Evolutionary conservation across 2,888 invertebrate genomes (phyloP).

Genomic region (Microchrysa polita): DNA sequence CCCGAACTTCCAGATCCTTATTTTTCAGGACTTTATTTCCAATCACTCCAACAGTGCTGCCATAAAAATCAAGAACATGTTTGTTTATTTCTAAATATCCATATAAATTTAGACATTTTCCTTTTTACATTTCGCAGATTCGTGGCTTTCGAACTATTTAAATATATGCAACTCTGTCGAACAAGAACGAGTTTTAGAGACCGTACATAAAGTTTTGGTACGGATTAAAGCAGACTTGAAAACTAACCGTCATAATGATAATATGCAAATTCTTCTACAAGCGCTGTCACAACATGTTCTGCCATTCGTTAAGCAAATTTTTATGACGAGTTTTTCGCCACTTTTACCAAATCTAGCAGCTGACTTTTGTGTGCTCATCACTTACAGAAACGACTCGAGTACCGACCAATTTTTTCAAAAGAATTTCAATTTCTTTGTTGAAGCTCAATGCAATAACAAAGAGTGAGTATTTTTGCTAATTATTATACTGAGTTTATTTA

Average conservation of each 20-base stretch:
- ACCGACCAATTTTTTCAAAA: constrained; percentile 55
- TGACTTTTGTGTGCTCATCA: constrained; percentile 56
- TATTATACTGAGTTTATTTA: no score
- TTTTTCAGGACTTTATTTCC: no score
- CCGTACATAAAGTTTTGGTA: constrained; percentile 58
- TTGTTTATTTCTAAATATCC: neutral
- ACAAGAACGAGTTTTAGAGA: constrained; percentile 60
- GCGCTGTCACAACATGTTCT: constrained; percentile 59
- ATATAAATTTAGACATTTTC: neutral
- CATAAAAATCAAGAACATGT: no score
- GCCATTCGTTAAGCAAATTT: constrained; percentile 60
- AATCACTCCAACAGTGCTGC: no score
- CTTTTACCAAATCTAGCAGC: constrained; percentile 61
- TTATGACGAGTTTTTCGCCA: constrained; percentile 56
- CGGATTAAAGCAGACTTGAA: constrained; percentile 51
- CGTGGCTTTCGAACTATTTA: constrained; percentile 61
- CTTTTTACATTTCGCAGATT: constrained; percentile 50
- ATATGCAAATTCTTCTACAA: constrained; percentile 52
- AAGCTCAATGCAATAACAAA: constrained; percentile 56
- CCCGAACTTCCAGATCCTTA: no score
- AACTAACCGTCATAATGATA: constrained; percentile 37
- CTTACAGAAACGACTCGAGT: constrained; percentile 7
- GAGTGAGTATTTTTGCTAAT: no score
- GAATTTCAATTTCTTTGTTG: constrained; percentile 56
- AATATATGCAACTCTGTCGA: constrained; percentile 58